Conservation (phyloP, 1,140 invertebrate genomes). For the Saccostrea glomerata region DNA sequence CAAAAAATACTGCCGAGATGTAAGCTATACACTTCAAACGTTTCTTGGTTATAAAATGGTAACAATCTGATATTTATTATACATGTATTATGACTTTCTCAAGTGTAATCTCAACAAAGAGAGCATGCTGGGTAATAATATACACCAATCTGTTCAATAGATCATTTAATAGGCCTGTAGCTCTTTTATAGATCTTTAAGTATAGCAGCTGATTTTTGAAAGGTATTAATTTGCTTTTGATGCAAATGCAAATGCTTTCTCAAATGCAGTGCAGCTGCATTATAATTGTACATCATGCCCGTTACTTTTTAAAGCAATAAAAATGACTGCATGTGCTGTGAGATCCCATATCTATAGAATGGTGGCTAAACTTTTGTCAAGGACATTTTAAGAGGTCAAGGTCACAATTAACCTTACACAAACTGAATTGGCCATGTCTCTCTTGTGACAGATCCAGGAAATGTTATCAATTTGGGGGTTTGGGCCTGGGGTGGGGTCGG, state of each 20-base stretch:
- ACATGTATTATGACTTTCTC: background rate
- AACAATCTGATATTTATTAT: constrained; percentile 14
- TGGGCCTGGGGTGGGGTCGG: no score
- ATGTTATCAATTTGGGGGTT: no score
- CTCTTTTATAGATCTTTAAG: background rate
- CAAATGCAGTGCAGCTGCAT: background rate
- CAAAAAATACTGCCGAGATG: background rate
- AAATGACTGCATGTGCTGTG: no score
- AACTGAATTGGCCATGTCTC: no score
- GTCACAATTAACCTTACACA: no score
- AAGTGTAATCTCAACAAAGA: background rate
- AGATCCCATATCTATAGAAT: no score
- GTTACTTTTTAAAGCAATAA: no score
- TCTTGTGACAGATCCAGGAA: no score
- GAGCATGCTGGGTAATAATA: background rate
- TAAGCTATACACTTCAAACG: background rate
- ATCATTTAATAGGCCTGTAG: background rate
- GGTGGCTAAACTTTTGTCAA: no score
- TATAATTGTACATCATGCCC: background rate
- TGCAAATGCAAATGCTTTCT: background rate
- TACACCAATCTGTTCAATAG: background rate
- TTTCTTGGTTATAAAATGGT: background rate
- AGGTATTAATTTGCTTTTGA: background rate
- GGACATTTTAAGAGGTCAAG: no score
- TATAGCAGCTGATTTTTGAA: background rate